A percentile compares a stretch with the other conserved stretches of the same genome.
phyloP scores from a whole-genome alignment of 2,888 invertebrate species.

The Stenichneumon culpator region DNA sequence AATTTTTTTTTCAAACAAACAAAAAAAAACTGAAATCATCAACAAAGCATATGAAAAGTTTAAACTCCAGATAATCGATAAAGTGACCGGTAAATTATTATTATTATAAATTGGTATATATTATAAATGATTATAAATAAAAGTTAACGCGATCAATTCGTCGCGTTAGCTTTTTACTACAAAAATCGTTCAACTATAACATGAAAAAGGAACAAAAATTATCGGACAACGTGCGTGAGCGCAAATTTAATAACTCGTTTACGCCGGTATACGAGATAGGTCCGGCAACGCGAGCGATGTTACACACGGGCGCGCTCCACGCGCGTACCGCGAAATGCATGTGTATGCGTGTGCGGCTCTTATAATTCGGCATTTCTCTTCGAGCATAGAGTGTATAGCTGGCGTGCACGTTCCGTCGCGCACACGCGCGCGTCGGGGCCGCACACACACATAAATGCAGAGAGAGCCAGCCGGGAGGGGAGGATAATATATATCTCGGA shows the following conservation, averaged over 20 bases:
- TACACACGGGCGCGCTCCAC: neutral
- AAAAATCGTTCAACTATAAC: neutral
- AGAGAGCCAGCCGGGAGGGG: neutral
- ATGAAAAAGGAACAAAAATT: neutral
- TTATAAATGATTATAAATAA: neutral
- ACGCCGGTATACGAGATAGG: slow-evolving; percentile 24
- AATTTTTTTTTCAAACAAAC: slow-evolving; percentile 13
- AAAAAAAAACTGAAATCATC: neutral
- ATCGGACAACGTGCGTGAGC: neutral
- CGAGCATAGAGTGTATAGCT: slow-evolving; percentile 32
- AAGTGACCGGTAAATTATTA: too few relatives aligned
- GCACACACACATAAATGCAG: neutral
- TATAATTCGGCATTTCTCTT: slow-evolving; percentile 65
- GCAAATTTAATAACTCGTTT: slow-evolving; percentile 16
- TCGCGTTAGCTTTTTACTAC: neutral
- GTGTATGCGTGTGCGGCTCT: slow-evolving; percentile 9
- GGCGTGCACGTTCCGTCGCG: slow-evolving; percentile 55
- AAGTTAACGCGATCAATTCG: neutral
- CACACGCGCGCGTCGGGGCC: slow-evolving; percentile 12
- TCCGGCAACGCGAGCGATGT: neutral
- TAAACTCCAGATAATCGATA: neutral
- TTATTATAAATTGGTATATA: neutral
- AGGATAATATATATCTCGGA: slow-evolving; percentile 30
- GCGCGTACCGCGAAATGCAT: neutral
- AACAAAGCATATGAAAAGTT: neutral